Evolutionary conservation across 2,113 vertebrate genomes (phyloP).

Genomic region (Seriola aureovittata): DNA sequence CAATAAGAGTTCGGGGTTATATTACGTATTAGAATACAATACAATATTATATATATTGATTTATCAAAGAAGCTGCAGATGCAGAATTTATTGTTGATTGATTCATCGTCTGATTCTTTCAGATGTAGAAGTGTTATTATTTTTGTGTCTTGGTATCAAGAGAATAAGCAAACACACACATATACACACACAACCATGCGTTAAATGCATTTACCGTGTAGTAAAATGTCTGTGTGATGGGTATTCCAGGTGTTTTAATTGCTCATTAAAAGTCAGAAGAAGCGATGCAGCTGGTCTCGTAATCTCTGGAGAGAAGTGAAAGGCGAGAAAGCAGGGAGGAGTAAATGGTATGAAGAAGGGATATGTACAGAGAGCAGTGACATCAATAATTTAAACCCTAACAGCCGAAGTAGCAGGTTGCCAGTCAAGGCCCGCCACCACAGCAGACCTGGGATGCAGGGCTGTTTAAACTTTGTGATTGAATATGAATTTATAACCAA

Average conservation of each 20-base stretch:
- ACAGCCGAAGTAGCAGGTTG: constrained; percentile 40
- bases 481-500: constrained; percentile 30
- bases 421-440: constrained; percentile 20
- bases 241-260: background rate
- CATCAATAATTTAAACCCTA: constrained; percentile 31
- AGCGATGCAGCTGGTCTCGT: background rate
- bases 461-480: constrained; percentile 43
- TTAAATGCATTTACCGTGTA: background rate
- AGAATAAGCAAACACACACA: background rate
- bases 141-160: background rate
- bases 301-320: background rate
- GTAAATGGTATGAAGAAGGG: background rate
- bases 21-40: background rate
- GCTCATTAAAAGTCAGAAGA: background rate
- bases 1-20: background rate
- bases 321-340: background rate
- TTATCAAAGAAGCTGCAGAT: no score
- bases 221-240: background rate
- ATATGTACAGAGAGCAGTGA: background rate
- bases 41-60: no score
- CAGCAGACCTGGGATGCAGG: constrained; percentile 25
- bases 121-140: background rate
- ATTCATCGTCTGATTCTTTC: background rate
- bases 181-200: background rate
- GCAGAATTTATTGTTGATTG: background rate